phyloP scores from a whole-genome alignment of 2,888 invertebrate species.

The Tribolium freemani region DNA sequence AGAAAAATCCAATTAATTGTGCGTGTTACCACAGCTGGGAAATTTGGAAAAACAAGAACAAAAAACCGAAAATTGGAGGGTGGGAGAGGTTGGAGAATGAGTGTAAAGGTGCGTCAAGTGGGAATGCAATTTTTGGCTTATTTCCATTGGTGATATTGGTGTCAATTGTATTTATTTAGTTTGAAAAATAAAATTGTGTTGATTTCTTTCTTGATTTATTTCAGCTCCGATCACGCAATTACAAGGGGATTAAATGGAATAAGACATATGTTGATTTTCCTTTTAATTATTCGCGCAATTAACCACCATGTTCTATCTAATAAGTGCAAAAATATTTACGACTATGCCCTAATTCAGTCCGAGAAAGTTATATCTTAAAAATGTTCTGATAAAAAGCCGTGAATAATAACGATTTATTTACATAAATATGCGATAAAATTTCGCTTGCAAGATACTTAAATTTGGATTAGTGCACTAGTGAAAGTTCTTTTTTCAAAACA shows the following conservation, averaged over 20 bases:
- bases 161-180: background rate
- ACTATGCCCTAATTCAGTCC: background rate
- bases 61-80: background rate
- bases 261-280: too few species aligned
- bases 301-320: background rate
- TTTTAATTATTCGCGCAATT: background rate
- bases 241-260: too few species aligned
- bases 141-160: background rate
- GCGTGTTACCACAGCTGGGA: background rate
- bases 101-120: background rate
- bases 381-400: background rate
- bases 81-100: background rate
- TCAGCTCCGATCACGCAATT: too few species aligned
- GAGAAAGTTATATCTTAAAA: background rate
- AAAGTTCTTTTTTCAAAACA: background rate
- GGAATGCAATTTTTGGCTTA: background rate
- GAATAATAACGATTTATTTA: background rate
- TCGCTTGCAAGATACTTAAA: background rate
- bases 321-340: constrained; percentile 1
- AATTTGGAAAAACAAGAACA: background rate
- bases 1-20: constrained; percentile 15
- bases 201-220: too few species aligned
- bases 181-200: background rate
- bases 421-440: background rate
- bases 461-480: background rate